Evolutionary conservation across 2,113 vertebrate genomes (phyloP), one percentile per base, ranked within the genome.

Genomic region (Hemiscyllium ocellatum): DNA sequence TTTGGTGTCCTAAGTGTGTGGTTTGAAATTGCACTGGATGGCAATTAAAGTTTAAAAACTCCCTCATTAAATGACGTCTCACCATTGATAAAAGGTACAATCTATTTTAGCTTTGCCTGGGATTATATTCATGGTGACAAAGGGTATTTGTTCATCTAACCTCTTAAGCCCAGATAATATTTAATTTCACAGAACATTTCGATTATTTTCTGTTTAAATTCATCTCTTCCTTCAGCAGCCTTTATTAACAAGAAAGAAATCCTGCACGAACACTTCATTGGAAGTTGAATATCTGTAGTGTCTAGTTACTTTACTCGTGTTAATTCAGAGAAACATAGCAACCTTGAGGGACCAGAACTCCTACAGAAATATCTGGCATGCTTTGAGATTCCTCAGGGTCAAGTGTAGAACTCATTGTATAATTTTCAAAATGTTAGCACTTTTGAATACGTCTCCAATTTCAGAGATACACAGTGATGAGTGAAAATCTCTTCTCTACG

Each of bases 131-230:
- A 93, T 20, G 61, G 89, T 93, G 89, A 93, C 89, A 93, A 93
- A 93, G 61, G 7, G 61, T 93, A 65, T 93, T 93, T 93, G 89
- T 93, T 93, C 89, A 93, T 93, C 61, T 37, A 93, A 37, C 61
- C 6, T 93, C 61, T 42, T 93, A 93, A 66, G 61, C 61, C 89
- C 37, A 66, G 89, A 93, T 68, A 68, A 93, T 93, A 61, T 93
- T 66, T 93, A 93, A 93, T 93, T 37, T 93, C 65, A 93, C 89
- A 93, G 65, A 93, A 66, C 89, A 93, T 93, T 93, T 93, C n/a
- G 66, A 93, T 93, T 20, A 93, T 93, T 93, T 37, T 91, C 80
- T 83, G 37, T 93, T 93, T 66, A 87, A 47, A 68, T 93, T 83
- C 80, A 83, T 83, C 80, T 42, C 78, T 83, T 93, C 65, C 89